Evolutionary conservation across 2,888 invertebrate genomes (phyloP).

Genomic region (Himalopsyche japonica): DNA sequence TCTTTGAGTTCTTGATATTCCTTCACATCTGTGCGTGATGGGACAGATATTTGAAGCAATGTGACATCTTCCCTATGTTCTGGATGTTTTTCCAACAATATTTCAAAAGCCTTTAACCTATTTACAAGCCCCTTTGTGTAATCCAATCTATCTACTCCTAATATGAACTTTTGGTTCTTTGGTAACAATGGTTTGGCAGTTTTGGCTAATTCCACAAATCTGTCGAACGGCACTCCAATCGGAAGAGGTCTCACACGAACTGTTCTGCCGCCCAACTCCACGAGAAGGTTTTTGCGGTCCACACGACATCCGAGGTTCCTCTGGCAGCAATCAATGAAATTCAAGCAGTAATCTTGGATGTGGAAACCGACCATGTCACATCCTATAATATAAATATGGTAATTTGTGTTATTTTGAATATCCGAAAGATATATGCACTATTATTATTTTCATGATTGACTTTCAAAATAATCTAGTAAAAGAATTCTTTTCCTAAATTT

Average conservation of each 20-base stretch:
- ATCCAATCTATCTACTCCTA: constrained; percentile 87
- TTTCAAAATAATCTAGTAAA: too few species aligned
- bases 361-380: constrained; percentile 94
- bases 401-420: not conserved
- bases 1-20: constrained; percentile 89
- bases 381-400: constrained; percentile 52
- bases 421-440: too few species aligned
- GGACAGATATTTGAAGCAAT: constrained; percentile 83
- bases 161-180: constrained; percentile 77
- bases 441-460: too few species aligned
- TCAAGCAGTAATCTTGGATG: constrained; percentile 86
- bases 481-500: too few species aligned
- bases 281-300: constrained; percentile 82
- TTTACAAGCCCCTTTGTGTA: constrained; percentile 90
- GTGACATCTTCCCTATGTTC: constrained; percentile 83
- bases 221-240: constrained; percentile 86
- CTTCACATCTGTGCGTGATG: constrained; percentile 86
- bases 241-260: constrained; percentile 83
- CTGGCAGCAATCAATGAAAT: constrained; percentile 91
- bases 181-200: constrained; percentile 69
- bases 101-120: constrained; percentile 81
- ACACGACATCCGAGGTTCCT: constrained; percentile 85
- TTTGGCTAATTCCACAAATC: constrained; percentile 80
- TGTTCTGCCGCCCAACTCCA: constrained; percentile 85
- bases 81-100: constrained; percentile 78